Base-by-base conservation (phyloP, 2,888 invertebrate species). In the Pelosia muscerda region DNA sequence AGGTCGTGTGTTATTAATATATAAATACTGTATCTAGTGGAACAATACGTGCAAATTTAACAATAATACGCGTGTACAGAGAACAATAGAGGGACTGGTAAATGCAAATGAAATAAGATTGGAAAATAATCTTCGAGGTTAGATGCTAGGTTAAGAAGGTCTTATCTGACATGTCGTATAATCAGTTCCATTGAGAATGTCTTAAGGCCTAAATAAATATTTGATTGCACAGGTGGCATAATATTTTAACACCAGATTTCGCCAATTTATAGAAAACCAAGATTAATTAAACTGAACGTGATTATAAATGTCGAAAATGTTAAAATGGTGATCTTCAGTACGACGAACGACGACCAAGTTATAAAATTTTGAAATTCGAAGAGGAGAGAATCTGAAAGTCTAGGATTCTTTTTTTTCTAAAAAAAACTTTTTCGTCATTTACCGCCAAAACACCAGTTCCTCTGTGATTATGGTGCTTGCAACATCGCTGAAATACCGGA, bases 1-100 rank as follows among this genome's bases (percentile, higher is more conserved):
- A 79, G 81, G 76, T 84, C 83, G 84, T 73, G 55, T 75, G 81
- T 84, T 84, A 82, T 83, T 79, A 80, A 76, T 67, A 75, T 77
- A 72, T 73, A 74, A 69, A 76, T 65, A 60, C 25, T 71, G 72
- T 76, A 67, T 73, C 69, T 73, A 75, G 66, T 76, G 74, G 72
- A 83, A 81, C 77, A 85, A 80, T 79, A 77, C 76, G 79, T 76
- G 75, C 73, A 77, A 80, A 81, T 68, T 73, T 73, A 71, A 75
- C 65, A 63, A 76, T 63, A 65, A 68, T 67, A 67, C 60, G 49
- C 26, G 63, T 53, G 63, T 77, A 42, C 22, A 38, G 34, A 42
- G 42, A 71, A 78, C 72, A 75, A 74, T 75, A 78, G 74, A 73
- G 26, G 72, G 56, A 28, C 61, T 68, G 42, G 65, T 28, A 60